Percentiles rank a stretch among this genome's conserved stretches.
These are phyloP conservation scores for Orthonevra nobilis DNA, from an alignment of 2,888 invertebrate genomes.

Conservation along the genomic window DNA sequence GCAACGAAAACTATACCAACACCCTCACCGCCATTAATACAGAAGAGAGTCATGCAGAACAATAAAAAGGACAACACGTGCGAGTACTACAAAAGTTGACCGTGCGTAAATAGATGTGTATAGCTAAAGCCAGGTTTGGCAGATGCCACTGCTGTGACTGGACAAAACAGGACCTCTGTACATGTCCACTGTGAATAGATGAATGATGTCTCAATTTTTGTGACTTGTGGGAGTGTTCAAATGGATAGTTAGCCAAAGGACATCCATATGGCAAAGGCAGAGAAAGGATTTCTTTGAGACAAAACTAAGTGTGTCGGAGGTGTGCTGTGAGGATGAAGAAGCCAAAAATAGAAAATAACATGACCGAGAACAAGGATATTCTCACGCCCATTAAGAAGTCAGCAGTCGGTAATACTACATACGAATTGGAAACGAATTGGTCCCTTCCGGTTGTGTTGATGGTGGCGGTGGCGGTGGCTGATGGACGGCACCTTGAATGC, in stretches of 20 bases:
- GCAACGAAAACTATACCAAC: conserved; percentile 57
- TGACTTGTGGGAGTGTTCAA: conserved; percentile 55
- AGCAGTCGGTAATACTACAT: conserved; percentile 47
- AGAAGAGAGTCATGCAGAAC: conserved; percentile 43
- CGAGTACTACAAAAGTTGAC: conserved; percentile 28
- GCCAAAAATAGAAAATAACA: conserved; percentile 54
- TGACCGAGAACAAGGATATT: conserved; percentile 62
- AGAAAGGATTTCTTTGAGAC: conserved; percentile 36
- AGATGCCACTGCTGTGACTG: conserved; percentile 60
- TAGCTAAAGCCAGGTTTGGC: conserved; percentile 16
- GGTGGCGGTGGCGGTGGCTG: conserved; percentile 17
- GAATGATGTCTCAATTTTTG: conserved; percentile 67
- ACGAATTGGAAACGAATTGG: conserved; percentile 65
- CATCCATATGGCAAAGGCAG: conserved; percentile 19
- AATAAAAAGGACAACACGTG: conserved; percentile 63
- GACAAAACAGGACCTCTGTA: conserved; percentile 25
- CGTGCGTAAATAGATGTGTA: conserved; percentile 40
- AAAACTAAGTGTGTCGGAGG: conserved; percentile 51
- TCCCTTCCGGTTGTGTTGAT: conserved; percentile 58
- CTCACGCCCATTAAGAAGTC: conserved; percentile 69
- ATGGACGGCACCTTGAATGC: conserved; percentile 52
- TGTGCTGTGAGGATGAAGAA: conserved; percentile 37
- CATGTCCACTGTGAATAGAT: conserved; percentile 15
- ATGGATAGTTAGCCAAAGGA: conserved; percentile 43
- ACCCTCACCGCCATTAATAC: conserved; percentile 24